Evolutionary conservation across 2,113 vertebrate genomes (phyloP).

Genomic region (Stegostoma tigrinum): DNA sequence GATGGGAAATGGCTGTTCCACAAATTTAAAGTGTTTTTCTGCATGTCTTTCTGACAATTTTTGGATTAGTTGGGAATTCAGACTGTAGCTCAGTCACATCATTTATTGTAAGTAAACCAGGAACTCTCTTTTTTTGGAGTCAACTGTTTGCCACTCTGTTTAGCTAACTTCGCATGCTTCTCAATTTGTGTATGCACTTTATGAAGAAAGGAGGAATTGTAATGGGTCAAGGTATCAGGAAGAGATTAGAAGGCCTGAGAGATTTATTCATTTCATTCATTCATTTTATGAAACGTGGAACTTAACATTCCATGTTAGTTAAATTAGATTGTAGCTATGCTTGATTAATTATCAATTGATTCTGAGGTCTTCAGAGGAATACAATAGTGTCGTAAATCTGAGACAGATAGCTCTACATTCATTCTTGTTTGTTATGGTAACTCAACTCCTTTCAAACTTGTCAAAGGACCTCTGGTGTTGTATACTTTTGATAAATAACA

Average conservation of each 20-base stretch:
- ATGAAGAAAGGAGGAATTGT: background rate
- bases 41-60: background rate
- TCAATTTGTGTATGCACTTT: background rate
- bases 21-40: background rate
- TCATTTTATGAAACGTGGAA: slow-evolving; percentile 45
- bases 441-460: slow-evolving; percentile 24
- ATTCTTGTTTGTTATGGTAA: slow-evolving; percentile 23
- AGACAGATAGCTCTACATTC: background rate
- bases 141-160: background rate
- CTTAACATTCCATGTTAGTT: slow-evolving; percentile 43
- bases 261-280: slow-evolving; percentile 33
- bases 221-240: background rate
- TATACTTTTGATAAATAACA: slow-evolving; percentile 16
- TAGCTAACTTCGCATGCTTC: background rate
- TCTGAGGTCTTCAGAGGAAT: slow-evolving; percentile 25
- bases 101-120: background rate
- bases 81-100: background rate
- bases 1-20: background rate
- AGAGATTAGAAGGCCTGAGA: background rate
- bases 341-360: slow-evolving; percentile 42
- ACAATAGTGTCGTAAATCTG: slow-evolving; percentile 36
- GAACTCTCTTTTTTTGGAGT: background rate
- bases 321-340: slow-evolving; percentile 41
- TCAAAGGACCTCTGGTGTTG: background rate
- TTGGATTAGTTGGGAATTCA: background rate